These are phyloP conservation scores for Trididemnum nubilum DNA, from an alignment of 23 tunicate species.

Conservation along the genomic window DNA sequence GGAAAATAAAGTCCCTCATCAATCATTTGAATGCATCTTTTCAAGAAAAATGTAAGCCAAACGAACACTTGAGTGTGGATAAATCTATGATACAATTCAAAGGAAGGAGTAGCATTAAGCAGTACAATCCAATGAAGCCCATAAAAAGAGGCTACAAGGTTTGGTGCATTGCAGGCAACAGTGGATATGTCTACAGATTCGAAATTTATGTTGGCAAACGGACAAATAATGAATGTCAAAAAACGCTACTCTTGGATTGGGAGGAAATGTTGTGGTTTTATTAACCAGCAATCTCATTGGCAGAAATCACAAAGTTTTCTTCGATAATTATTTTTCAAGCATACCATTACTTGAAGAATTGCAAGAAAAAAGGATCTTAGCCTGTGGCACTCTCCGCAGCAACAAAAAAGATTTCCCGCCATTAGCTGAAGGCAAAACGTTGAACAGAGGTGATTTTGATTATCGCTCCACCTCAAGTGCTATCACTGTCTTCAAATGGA, in stretches of 20 bases:
- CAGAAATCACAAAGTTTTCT: constrained; percentile 6
- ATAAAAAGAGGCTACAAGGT: constrained; percentile 29
- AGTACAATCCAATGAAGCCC: constrained; percentile 39
- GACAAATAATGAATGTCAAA: not conserved
- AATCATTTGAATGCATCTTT: not conserved
- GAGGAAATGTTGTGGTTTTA: not conserved
- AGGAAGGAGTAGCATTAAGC: constrained; percentile 10
- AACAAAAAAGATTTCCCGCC: constrained; percentile 26
- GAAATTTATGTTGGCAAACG: constrained; percentile 10
- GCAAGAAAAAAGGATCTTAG: not conserved
- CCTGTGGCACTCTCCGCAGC: constrained; percentile 28
- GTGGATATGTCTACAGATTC: constrained; percentile 15
- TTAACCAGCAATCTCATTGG: not conserved
- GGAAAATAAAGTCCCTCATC: constrained; percentile 2
- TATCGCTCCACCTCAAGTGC: not conserved
- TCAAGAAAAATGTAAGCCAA: not conserved
- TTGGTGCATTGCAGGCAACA: constrained; percentile 9
- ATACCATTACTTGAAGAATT: not conserved
- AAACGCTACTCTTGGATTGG: constrained; percentile 17
- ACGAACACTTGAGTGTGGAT: constrained; percentile 7
- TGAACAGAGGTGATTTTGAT: constrained; percentile 22
- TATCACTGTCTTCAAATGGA: constrained; percentile 10
- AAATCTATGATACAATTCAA: constrained; percentile 26
- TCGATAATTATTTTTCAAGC: constrained; percentile 27
- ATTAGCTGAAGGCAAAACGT: not conserved